Evolutionary conservation across 92 coral and sea anemone species (phyloP).

Genomic region (Hydrozoanthus gracilis): DNA sequence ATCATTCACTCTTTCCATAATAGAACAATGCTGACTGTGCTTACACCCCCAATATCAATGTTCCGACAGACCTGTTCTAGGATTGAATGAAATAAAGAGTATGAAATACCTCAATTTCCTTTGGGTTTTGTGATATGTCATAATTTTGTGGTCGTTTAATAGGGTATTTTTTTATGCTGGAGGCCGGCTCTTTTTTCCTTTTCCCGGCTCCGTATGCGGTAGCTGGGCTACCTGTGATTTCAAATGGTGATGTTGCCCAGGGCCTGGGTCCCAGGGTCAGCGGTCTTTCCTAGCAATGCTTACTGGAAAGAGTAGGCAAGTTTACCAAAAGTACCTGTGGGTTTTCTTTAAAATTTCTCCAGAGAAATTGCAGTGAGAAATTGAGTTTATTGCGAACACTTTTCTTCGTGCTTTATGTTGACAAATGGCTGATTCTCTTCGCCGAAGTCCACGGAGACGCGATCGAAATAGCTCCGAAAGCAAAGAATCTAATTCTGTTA

Average conservation of each 20-base stretch:
- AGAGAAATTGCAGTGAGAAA: not conserved
- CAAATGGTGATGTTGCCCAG: not conserved
- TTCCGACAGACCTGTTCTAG: too few relatives aligned
- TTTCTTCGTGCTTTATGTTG: conserved; percentile 8
- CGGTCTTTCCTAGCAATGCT: conserved; percentile 21
- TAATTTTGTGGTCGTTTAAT: too few relatives aligned
- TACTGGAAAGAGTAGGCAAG: not conserved
- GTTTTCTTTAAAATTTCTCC: not conserved
- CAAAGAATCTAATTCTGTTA: conserved; percentile 57
- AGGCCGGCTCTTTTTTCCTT: too few relatives aligned
- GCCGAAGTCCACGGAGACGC: conserved; percentile 78
- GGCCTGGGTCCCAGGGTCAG: conserved; percentile 40
- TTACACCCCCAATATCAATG: too few relatives aligned
- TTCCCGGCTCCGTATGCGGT: too few relatives aligned
- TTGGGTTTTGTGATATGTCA: too few relatives aligned
- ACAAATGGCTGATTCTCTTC: conserved; percentile 75
- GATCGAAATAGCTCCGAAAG: conserved; percentile 74
- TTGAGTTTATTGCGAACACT: not conserved
- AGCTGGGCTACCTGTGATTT: too few relatives aligned
- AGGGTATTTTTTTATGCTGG: too few relatives aligned
- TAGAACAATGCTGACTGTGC: too few relatives aligned
- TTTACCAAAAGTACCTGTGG: not conserved
- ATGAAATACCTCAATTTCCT: too few relatives aligned
- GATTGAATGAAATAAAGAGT: too few relatives aligned
- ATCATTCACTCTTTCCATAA: too few relatives aligned